phyloP scores from a whole-genome alignment of 2,888 invertebrate species.

The Phyto melanocephala region DNA sequence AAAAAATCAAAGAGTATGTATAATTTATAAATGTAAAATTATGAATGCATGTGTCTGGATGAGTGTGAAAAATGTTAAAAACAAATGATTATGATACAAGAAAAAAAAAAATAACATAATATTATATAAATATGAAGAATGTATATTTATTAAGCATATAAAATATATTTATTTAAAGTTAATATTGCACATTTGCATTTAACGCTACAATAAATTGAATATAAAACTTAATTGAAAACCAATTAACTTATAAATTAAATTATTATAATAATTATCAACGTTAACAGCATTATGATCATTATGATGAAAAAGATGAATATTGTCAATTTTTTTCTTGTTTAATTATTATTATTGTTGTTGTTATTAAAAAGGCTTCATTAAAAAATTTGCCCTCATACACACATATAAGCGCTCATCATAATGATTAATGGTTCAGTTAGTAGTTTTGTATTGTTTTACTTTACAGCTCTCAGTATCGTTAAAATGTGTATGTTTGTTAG shows the following conservation, averaged over 20 bases:
- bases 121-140: neutral
- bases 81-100: slow-evolving; percentile 10
- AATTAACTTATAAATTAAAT: slow-evolving; percentile 64
- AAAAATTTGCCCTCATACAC: neutral
- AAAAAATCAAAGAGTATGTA: slow-evolving; percentile 25
- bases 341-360: neutral
- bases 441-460: too few species aligned
- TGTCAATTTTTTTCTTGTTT: neutral
- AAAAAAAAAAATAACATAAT: neutral
- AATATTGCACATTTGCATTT: slow-evolving; percentile 57
- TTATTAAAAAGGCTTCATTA: neutral
- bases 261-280: slow-evolving; percentile 50
- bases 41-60: neutral
- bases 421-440: too few species aligned
- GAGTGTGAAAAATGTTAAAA: slow-evolving; percentile 14
- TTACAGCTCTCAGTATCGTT: too few species aligned
- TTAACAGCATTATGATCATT: neutral
- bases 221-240: slow-evolving; percentile 62
- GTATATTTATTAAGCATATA: slow-evolving; percentile 28
- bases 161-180: slow-evolving; percentile 46
- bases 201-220: slow-evolving; percentile 49
- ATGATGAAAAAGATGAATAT: slow-evolving; percentile 23
- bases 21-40: neutral
- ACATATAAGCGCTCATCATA: too few species aligned
- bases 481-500: too few species aligned